Conservation (phyloP, 2,113 vertebrate genomes). For the Pterocles burchelli region DNA sequence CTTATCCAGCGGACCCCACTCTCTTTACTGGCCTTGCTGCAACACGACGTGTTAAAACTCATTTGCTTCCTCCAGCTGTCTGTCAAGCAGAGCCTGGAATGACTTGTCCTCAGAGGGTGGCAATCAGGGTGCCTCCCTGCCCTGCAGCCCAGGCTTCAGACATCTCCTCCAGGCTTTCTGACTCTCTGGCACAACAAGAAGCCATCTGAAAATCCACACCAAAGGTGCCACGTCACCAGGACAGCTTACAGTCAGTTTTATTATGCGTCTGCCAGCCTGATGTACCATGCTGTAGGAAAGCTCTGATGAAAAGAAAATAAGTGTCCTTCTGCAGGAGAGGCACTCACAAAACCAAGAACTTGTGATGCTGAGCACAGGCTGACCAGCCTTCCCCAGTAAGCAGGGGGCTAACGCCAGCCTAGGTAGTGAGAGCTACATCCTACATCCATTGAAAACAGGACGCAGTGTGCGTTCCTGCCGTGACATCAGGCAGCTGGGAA, state of each 20-base stretch:
- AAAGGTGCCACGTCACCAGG: fast-evolving
- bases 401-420: background rate
- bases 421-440: background rate
- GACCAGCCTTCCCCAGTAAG: background rate
- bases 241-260: background rate
- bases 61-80: background rate
- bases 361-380: too few species aligned
- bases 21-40: background rate
- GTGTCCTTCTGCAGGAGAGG: background rate
- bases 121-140: background rate
- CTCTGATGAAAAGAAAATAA: background rate
- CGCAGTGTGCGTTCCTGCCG: background rate
- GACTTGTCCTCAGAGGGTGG: background rate
- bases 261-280: background rate
- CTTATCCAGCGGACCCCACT: background rate
- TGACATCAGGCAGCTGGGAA: background rate
- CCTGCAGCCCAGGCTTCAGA: background rate
- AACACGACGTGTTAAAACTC: background rate
- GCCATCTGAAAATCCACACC: background rate
- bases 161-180: background rate
- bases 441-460: background rate
- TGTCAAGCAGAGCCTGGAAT: background rate
- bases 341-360: background rate
- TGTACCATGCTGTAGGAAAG: background rate
- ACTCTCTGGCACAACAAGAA: background rate